Evolutionary conservation across 2,797 vertebrate species (phyloP).

Genomic region (Protosalanx chinensis): DNA sequence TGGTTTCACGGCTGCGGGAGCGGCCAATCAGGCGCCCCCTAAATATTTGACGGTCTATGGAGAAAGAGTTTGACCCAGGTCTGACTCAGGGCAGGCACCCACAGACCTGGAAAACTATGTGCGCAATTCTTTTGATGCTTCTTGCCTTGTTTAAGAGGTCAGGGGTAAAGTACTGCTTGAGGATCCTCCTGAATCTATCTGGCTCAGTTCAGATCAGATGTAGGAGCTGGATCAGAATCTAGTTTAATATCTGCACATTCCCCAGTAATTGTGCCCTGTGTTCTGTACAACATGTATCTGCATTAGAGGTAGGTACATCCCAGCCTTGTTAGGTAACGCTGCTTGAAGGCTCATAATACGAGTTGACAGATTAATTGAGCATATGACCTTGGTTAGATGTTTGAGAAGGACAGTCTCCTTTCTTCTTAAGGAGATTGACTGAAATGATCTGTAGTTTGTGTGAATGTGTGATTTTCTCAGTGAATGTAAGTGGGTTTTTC

Average conservation of each 20-base stretch:
- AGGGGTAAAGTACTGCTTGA: too few species aligned
- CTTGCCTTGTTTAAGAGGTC: constrained; percentile 24
- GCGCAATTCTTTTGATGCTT: constrained; percentile 3
- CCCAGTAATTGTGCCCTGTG: constrained; percentile 40
- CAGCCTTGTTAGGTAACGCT: constrained; percentile 23
- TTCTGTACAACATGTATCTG: constrained; percentile 21
- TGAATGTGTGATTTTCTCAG: constrained; percentile 12
- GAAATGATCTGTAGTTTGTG: constrained; percentile 5
- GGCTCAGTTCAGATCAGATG: constrained; percentile 5
- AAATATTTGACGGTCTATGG: too few species aligned
- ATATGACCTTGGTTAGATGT: constrained; percentile 23
- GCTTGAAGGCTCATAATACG: constrained; percentile 20
- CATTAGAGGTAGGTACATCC: constrained; percentile 36
- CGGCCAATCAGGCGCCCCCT: too few species aligned
- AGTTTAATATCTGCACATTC: constrained; percentile 30
- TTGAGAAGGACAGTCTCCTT: constrained; percentile 28
- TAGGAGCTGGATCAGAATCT: constrained; percentile 24
- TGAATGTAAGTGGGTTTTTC: constrained; percentile 7
- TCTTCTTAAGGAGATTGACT: not conserved
- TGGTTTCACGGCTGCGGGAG: too few species aligned
- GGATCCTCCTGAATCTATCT: too few species aligned
- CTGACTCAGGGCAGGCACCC: too few species aligned
- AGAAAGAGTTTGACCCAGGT: too few species aligned
- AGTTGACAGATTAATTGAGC: constrained; percentile 48
- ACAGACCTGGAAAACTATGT: not conserved